Percentiles rank a stretch among this genome's conserved stretches.
Conservation (phyloP, 2,113 vertebrate genomes). For the Ammodytes dubius region DNA sequence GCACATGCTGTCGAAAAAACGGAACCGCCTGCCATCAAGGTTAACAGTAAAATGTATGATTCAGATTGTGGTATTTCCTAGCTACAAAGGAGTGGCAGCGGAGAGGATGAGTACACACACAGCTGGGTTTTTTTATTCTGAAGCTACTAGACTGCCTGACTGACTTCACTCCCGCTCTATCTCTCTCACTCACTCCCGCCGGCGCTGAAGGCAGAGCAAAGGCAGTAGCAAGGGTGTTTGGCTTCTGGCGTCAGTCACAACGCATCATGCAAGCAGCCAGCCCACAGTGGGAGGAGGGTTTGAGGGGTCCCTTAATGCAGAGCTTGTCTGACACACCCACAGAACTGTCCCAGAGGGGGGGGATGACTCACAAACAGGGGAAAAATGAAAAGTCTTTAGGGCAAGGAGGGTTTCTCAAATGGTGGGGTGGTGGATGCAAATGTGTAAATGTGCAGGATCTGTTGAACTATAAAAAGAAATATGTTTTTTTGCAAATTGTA, state of each 20-base stretch:
- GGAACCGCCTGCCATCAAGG: constrained; percentile 51
- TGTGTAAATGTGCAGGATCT: constrained; percentile 41
- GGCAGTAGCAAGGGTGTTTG: constrained; percentile 31
- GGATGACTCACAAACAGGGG: not conserved
- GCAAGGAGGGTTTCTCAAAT: constrained; percentile 15
- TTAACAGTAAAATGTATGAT: constrained; percentile 62
- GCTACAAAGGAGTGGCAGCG: constrained; percentile 39
- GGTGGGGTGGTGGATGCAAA: not conserved
- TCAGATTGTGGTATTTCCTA: constrained; percentile 61
- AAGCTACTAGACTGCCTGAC: constrained; percentile 55
- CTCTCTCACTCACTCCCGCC: not conserved
- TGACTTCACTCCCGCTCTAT: constrained; percentile 48
- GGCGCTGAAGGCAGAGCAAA: constrained; percentile 33
- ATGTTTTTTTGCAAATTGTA: constrained; percentile 21
- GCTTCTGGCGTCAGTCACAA: constrained; percentile 65
- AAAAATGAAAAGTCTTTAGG: constrained; percentile 16
- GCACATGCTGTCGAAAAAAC: constrained; percentile 13
- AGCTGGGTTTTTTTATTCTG: constrained; percentile 45
- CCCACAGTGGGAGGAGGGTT: constrained; percentile 39
- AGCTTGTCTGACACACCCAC: constrained; percentile 60
- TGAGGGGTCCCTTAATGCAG: constrained; percentile 44
- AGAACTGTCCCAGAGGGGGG: constrained; percentile 24
- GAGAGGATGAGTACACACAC: constrained; percentile 50
- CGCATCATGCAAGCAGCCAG: constrained; percentile 55
- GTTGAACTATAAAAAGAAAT: constrained; percentile 6